Percentiles rank a stretch among this genome's conserved stretches.
These are phyloP conservation scores for Onychomys arenicola DNA, from an alignment of 2,797 vertebrate species.

Conservation along the genomic window DNA sequence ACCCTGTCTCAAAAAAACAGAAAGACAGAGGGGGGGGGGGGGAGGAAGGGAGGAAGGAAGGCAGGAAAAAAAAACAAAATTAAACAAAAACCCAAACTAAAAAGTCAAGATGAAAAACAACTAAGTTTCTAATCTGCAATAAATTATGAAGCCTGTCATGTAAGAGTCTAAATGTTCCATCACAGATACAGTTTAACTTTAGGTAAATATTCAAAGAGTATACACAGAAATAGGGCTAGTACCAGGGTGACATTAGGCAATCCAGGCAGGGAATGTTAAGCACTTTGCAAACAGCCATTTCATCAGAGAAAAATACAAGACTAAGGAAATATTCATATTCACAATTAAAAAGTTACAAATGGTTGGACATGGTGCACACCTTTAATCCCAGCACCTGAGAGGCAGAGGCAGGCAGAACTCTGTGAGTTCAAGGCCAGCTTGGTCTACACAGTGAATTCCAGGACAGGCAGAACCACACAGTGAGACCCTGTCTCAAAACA, in stretches of 20 bases:
- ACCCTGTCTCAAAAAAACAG: no score
- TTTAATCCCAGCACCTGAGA: background rate
- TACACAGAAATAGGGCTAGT: background rate
- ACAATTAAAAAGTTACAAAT: slow-evolving; percentile 28
- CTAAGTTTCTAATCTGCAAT: background rate
- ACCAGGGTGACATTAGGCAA: background rate
- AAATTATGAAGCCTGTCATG: background rate
- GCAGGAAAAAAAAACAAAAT: background rate
- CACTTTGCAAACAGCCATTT: background rate
- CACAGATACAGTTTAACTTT: slow-evolving; percentile 49
- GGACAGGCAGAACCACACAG: background rate
- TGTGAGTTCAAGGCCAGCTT: background rate
- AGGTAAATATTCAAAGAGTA: slow-evolving; percentile 19
- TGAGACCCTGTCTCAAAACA: background rate
- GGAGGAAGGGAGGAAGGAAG: no score
- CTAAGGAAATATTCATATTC: background rate
- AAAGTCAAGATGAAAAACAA: background rate
- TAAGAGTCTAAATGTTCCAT: background rate
- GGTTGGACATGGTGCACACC: background rate
- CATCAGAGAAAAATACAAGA: background rate
- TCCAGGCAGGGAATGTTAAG: background rate
- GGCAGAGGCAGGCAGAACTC: background rate
- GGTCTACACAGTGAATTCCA: background rate
- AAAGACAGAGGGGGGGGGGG: no score
- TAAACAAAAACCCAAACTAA: background rate